A percentile compares a stretch with the other conserved stretches of the same genome.
Conservation (phyloP, 2,113 vertebrate genomes). For the Trachemys scripta region DNA sequence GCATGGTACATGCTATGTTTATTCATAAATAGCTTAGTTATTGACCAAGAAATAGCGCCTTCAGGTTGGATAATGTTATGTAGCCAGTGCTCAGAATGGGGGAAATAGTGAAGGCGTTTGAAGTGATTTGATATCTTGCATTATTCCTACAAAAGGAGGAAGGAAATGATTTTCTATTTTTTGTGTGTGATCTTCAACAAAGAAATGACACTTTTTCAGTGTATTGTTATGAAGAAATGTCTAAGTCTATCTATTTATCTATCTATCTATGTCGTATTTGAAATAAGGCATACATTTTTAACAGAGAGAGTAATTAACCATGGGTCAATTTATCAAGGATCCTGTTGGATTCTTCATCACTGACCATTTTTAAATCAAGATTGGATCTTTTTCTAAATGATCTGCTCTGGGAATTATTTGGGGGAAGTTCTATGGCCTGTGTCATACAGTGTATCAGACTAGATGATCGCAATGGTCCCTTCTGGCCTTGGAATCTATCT, state of each 20-base stretch:
- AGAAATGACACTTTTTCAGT: slow-evolving; percentile 57
- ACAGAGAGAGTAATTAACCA: neutral
- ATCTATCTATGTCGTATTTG: neutral
- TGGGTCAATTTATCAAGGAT: neutral
- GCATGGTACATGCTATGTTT: neutral
- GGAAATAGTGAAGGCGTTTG: neutral
- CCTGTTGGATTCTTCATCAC: neutral
- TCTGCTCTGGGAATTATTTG: neutral
- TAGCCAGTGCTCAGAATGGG: neutral
- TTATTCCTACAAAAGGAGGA: neutral
- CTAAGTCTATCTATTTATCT: neutral
- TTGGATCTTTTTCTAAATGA: neutral
- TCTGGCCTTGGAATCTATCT: neutral
- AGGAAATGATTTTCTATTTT: neutral
- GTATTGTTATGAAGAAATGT: slow-evolving; percentile 32
- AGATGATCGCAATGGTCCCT: neutral
- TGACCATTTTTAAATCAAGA: neutral
- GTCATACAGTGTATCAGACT: neutral
- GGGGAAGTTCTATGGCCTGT: neutral
- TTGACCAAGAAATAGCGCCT: fast-evolving
- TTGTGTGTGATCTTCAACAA: slow-evolving; percentile 24
- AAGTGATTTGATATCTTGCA: neutral
- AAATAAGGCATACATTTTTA: neutral
- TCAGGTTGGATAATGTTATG: neutral
- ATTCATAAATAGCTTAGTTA: neutral